A percentile compares a stretch with the other conserved stretches of the same genome.
Evolutionary conservation across 1,140 invertebrate genomes (phyloP).

Genomic region (Vollenhovia emeryi): DNA sequence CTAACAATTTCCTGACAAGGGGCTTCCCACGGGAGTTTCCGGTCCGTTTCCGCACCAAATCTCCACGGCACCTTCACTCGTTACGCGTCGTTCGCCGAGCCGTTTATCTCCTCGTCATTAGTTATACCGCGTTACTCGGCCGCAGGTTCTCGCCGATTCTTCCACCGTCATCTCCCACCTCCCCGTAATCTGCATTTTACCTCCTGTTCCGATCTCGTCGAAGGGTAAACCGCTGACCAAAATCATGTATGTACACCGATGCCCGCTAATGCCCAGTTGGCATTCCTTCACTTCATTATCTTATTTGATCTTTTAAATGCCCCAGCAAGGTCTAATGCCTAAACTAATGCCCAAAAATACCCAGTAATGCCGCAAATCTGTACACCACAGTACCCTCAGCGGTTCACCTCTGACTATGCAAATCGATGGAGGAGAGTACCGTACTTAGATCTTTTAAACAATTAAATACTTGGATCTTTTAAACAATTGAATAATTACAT

Average conservation of each 20-base stretch:
- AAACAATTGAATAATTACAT: neutral
- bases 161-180: too few relatives aligned
- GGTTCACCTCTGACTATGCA: too few relatives aligned
- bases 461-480: neutral
- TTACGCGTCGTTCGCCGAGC: conserved; percentile 72
- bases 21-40: conserved; percentile 67
- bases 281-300: too few relatives aligned
- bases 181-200: neutral
- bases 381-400: too few relatives aligned
- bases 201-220: neutral
- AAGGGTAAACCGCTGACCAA: too few relatives aligned
- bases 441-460: neutral
- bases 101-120: conserved; percentile 76
- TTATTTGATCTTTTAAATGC: too few relatives aligned
- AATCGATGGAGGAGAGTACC: neutral
- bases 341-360: too few relatives aligned
- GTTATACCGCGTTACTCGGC: conserved; percentile 67
- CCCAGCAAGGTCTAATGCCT: too few relatives aligned
- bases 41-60: conserved; percentile 73
- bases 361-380: too few relatives aligned
- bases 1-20: conserved; percentile 74
- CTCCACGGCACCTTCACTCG: conserved; percentile 65
- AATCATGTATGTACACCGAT: too few relatives aligned
- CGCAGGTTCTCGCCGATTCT: conserved; percentile 1
- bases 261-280: too few relatives aligned